Evolutionary conservation across 2,888 invertebrate species (phyloP).

Genomic region (Gari tellinella): DNA sequence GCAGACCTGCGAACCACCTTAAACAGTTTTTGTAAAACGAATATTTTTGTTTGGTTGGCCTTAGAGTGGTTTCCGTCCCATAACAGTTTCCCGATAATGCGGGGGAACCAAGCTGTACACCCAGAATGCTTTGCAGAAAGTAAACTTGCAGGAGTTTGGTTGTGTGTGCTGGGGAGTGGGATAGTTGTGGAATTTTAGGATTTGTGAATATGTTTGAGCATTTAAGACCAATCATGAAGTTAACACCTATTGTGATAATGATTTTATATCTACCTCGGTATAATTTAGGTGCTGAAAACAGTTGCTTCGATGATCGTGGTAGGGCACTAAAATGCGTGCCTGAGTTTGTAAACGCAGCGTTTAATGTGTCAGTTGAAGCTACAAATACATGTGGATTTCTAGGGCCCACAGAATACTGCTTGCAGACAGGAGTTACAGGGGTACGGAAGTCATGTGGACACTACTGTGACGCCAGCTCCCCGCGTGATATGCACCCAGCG

Average conservation of each 20-base stretch:
- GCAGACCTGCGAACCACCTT: too few species aligned
- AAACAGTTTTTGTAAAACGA: too few species aligned
- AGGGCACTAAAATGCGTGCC: conserved; percentile 94
- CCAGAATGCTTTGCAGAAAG: conserved; percentile 62
- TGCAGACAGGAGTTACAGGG: conserved; percentile 92
- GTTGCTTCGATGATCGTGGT: conserved; percentile 83
- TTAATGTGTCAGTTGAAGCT: conserved; percentile 93
- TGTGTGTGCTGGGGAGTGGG: conserved; percentile 48
- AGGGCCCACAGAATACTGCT: conserved; percentile 89
- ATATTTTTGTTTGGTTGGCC: too few species aligned
- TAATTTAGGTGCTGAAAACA: conserved; percentile 52
- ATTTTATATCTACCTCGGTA: conserved; percentile 62
- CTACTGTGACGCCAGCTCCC: conserved; percentile 88
- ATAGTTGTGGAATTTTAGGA: conserved; percentile 40
- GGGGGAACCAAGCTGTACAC: conserved; percentile 18
- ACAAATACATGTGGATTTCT: conserved; percentile 98
- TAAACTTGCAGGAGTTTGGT: conserved; percentile 59
- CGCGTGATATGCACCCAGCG: conserved; percentile 88
- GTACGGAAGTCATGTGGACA: conserved; percentile 87
- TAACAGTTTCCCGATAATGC: background rate
- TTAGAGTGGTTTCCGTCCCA: too few species aligned
- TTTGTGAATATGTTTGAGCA: conserved; percentile 34
- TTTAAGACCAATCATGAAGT: conserved; percentile 47
- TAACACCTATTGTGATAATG: conserved; percentile 42
- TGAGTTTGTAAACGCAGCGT: conserved; percentile 98